Percentiles rank a stretch among this genome's conserved stretches.
phyloP scores from a whole-genome alignment of 37 sponge, comb jelly and placozoan genomes.

The Chondrilla cf. caribensis region DNA sequence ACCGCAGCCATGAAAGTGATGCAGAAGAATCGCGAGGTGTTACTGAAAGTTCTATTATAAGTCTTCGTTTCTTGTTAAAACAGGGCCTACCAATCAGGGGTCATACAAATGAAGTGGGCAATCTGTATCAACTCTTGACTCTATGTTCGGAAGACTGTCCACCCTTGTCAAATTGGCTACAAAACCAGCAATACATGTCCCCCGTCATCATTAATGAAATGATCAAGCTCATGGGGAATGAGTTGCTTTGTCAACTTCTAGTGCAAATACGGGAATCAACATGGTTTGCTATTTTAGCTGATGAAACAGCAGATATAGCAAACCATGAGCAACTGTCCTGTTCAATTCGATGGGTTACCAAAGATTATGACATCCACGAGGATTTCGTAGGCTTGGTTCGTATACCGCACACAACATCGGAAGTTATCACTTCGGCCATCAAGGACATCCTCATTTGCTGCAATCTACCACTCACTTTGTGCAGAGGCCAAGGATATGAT shows the following conservation, averaged over 20 bases:
- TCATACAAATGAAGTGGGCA: conserved; percentile 43
- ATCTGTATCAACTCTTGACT: conserved; percentile 38
- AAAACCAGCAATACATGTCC: conserved; percentile 19
- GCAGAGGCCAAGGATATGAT: conserved; percentile 61
- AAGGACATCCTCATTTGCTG: conserved; percentile 41
- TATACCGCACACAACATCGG: conserved; percentile 30
- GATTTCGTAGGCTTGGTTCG: conserved; percentile 37
- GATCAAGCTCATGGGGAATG: conserved; percentile 32
- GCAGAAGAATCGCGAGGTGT: neutral
- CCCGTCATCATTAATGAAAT: conserved; percentile 43
- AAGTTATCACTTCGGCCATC: conserved; percentile 6
- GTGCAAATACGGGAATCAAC: conserved; percentile 3
- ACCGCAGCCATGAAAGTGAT: neutral
- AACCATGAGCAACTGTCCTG: conserved; percentile 26
- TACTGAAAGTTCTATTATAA: conserved; percentile 10
- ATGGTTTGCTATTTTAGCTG: conserved; percentile 29
- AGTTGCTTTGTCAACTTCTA: conserved; percentile 16
- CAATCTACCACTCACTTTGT: conserved; percentile 8
- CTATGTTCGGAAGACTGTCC: conserved; percentile 26
- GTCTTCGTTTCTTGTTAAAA: conserved; percentile 25
- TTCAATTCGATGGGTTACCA: conserved; percentile 32
- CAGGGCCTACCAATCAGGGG: conserved; percentile 54
- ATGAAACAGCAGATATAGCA: conserved; percentile 39
- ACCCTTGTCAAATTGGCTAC: conserved; percentile 23
- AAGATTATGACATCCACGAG: conserved; percentile 20